phyloP scores from a whole-genome alignment of 2,113 vertebrate genomes.

The Limnothrissa miodon region DNA sequence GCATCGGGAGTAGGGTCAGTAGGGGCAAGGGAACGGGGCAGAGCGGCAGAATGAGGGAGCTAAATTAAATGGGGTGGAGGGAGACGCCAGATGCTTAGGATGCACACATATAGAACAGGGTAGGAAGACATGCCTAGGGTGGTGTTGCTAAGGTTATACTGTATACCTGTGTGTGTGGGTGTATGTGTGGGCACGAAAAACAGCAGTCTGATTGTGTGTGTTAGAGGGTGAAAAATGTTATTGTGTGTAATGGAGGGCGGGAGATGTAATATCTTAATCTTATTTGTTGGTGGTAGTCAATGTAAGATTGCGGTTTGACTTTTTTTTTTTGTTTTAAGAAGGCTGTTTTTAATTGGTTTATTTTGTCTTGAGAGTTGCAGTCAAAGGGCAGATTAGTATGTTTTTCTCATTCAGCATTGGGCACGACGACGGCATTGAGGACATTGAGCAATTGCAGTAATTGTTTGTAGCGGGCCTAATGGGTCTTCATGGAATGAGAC shows the following conservation, averaged over 20 bases:
- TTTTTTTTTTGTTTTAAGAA: too few relatives aligned
- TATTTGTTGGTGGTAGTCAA: neutral
- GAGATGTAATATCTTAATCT: neutral
- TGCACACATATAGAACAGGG: neutral
- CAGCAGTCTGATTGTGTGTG: neutral
- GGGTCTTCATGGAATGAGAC: neutral
- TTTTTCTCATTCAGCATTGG: neutral
- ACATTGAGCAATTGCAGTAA: neutral
- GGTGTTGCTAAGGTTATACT: too few relatives aligned
- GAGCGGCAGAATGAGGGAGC: neutral
- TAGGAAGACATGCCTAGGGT: neutral
- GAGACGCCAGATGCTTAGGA: neutral
- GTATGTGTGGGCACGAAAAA: neutral
- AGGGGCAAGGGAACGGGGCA: conserved; percentile 19
- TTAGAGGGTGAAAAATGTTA: neutral
- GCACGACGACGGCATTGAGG: neutral
- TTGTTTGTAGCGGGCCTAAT: neutral
- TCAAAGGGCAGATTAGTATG: neutral
- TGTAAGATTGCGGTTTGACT: too few relatives aligned
- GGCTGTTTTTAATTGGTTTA: neutral
- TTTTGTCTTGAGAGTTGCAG: neutral
- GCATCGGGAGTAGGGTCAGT: conserved; percentile 29
- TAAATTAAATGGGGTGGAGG: neutral
- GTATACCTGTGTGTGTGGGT: neutral
- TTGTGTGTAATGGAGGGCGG: neutral